A percentile compares a stretch with the other conserved stretches of the same genome.
These are phyloP conservation scores for Liodrosophila aerea DNA, from an alignment of 2,888 invertebrate genomes.

Conservation along the genomic window DNA sequence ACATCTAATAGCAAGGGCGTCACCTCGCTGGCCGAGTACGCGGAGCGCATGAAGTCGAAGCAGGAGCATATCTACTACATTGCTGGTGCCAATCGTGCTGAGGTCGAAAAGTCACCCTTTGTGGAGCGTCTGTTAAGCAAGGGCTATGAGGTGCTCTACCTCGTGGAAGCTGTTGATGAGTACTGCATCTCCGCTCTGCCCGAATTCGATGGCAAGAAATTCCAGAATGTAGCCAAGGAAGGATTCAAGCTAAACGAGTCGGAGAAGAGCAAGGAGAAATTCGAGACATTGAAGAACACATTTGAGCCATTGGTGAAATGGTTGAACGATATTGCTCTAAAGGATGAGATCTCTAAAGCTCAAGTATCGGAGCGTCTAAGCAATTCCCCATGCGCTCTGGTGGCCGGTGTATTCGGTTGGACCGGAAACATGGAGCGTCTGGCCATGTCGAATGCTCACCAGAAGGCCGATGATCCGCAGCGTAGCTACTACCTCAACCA, in stretches of 20 bases:
- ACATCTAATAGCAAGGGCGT: slow-evolving; percentile 87
- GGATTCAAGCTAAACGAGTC: slow-evolving; percentile 93
- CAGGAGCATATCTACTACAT: slow-evolving; percentile 98
- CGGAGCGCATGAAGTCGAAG: slow-evolving; percentile 95
- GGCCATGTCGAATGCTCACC: slow-evolving; percentile 97
- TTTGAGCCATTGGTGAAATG: slow-evolving; percentile 96
- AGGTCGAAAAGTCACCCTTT: slow-evolving; percentile 96
- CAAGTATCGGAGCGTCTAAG: slow-evolving; percentile 93
- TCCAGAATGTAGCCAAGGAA: slow-evolving; percentile 99
- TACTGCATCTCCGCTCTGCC: slow-evolving; percentile 97
- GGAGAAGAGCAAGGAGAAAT: slow-evolving; percentile 87
- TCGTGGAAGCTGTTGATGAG: slow-evolving; percentile 98
- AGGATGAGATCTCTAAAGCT: slow-evolving; percentile 91
- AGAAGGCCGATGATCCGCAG: slow-evolving; percentile 96
- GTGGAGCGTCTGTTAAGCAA: slow-evolving; percentile 95
- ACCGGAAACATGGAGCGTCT: slow-evolving; percentile 99
- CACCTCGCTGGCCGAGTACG: slow-evolving; percentile 93
- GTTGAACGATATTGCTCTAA: slow-evolving; percentile 91
- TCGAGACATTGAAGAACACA: slow-evolving; percentile 89
- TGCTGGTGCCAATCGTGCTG: slow-evolving; percentile 92
- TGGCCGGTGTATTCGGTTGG: slow-evolving; percentile 98
- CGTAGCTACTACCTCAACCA: slow-evolving; percentile 93
- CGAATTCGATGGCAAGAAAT: slow-evolving; percentile 99
- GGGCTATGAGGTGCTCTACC: slow-evolving; percentile 96
- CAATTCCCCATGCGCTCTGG: slow-evolving; percentile 97